Conservation (phyloP, 2,888 invertebrate genomes). For the Icerya purchasi region DNA sequence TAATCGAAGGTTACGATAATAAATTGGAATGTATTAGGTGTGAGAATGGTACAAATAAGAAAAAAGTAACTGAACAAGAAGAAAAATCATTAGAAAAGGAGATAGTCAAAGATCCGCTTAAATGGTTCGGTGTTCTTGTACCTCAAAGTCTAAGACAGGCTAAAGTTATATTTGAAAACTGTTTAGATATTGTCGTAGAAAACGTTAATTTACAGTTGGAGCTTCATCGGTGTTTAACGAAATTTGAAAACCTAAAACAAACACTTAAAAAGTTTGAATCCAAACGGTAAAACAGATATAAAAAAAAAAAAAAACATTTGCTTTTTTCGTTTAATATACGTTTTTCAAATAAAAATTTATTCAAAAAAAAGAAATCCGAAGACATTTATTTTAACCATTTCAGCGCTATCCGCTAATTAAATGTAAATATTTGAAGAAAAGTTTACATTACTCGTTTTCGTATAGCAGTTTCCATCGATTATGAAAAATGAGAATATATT, state of each 20-base stretch:
- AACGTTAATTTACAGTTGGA: slow-evolving; percentile 46
- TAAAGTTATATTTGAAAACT: slow-evolving; percentile 47
- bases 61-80: slow-evolving; percentile 15
- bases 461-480: too few species aligned
- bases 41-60: slow-evolving; percentile 18
- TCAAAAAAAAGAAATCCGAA: too few species aligned
- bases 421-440: too few species aligned
- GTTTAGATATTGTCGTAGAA: slow-evolving; percentile 41
- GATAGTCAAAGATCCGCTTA: slow-evolving; percentile 37
- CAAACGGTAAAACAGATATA: too few species aligned
- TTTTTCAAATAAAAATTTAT: too few species aligned
- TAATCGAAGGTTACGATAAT: not conserved
- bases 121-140: slow-evolving; percentile 71
- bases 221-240: slow-evolving; percentile 26
- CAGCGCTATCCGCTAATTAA: too few species aligned
- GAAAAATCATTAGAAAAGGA: slow-evolving; percentile 15
- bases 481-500: too few species aligned
- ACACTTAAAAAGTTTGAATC: not conserved
- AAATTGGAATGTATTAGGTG: slow-evolving; percentile 1
- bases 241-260: slow-evolving; percentile 21
- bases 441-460: too few species aligned
- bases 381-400: too few species aligned
- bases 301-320: too few species aligned
- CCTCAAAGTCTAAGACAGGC: slow-evolving; percentile 56
- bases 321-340: too few species aligned